Percentiles rank a stretch among this genome's conserved stretches.
These are phyloP conservation scores for Deilephila porcellus DNA, from an alignment of 2,888 invertebrate species.

Conservation along the genomic window DNA sequence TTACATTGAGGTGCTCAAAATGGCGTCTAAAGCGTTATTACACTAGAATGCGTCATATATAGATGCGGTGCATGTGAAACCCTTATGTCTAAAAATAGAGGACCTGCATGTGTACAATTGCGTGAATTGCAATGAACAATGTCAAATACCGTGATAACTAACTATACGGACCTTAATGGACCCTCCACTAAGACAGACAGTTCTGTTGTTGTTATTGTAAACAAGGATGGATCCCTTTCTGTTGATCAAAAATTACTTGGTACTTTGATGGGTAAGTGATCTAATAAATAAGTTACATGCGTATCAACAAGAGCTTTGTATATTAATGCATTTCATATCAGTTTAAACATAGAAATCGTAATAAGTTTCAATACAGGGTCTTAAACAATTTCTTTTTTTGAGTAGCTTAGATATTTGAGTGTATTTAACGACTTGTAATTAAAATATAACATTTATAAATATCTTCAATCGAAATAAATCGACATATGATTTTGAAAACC, in stretches of 20 bases:
- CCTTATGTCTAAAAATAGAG: slow-evolving; percentile 77
- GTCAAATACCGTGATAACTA: slow-evolving; percentile 83
- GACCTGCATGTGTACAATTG: slow-evolving; percentile 65
- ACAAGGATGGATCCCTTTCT: slow-evolving; percentile 93
- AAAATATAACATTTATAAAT: too few relatives aligned
- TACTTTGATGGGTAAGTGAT: slow-evolving; percentile 89
- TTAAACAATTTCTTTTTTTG: too few relatives aligned
- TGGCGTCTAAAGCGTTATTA: slow-evolving; percentile 76
- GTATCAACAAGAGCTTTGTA: too few relatives aligned
- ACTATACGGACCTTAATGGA: slow-evolving; percentile 82
- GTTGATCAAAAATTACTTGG: slow-evolving; percentile 92
- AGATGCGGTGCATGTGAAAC: slow-evolving; percentile 73
- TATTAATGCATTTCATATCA: background rate
- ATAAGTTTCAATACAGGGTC: too few relatives aligned
- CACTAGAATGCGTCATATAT: slow-evolving; percentile 71
- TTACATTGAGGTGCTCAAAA: slow-evolving; percentile 66
- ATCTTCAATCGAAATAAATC: too few relatives aligned
- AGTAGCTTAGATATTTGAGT: too few relatives aligned
- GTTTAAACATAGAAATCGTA: background rate
- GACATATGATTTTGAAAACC: background rate
- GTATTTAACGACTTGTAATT: too few relatives aligned
- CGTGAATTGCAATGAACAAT: slow-evolving; percentile 71
- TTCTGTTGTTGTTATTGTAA: slow-evolving; percentile 92
- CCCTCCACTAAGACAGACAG: slow-evolving; percentile 86
- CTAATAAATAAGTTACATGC: background rate